Percentiles rank a stretch among this genome's conserved stretches.
Evolutionary conservation across 2,888 invertebrate genomes (phyloP).

Genomic region (Tiphia femorata): DNA sequence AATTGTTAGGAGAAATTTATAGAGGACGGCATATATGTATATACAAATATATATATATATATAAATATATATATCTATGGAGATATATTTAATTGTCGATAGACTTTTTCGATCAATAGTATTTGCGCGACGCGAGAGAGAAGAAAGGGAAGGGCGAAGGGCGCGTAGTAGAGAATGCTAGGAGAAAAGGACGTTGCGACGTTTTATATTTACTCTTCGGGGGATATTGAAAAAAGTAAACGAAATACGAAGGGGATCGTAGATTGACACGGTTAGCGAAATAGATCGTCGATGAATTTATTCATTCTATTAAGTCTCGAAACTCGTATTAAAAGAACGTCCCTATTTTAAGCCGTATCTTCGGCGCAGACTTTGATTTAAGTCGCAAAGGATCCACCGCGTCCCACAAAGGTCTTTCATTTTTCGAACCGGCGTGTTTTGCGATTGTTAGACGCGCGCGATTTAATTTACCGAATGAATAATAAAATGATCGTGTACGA

Average conservation of each 20-base stretch:
- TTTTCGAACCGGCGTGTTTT: no score
- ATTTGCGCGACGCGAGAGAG: neutral
- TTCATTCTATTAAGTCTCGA: no score
- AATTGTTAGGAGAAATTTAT: constrained; percentile 13
- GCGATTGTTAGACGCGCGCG: neutral
- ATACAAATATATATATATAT: neutral
- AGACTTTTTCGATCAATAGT: no score
- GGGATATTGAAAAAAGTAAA: constrained; percentile 15
- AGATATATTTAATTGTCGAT: no score
- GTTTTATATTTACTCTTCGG: constrained; percentile 31
- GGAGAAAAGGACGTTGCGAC: constrained; percentile 22
- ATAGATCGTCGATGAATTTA: no score
- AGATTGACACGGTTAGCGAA: constrained; percentile 10
- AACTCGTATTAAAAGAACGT: no score
- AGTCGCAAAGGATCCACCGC: no score
- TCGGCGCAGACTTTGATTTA: no score
- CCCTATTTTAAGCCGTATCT: no score
- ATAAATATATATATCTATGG: neutral
- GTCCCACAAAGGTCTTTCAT: no score
- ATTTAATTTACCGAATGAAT: no score
- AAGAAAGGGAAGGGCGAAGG: neutral
- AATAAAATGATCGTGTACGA: no score
- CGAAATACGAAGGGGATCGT: constrained; percentile 15
- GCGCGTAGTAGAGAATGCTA: constrained; percentile 7
- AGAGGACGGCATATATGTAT: neutral